Conservation (phyloP, 2,888 invertebrate genomes). For the Euplexia lucipara region DNA sequence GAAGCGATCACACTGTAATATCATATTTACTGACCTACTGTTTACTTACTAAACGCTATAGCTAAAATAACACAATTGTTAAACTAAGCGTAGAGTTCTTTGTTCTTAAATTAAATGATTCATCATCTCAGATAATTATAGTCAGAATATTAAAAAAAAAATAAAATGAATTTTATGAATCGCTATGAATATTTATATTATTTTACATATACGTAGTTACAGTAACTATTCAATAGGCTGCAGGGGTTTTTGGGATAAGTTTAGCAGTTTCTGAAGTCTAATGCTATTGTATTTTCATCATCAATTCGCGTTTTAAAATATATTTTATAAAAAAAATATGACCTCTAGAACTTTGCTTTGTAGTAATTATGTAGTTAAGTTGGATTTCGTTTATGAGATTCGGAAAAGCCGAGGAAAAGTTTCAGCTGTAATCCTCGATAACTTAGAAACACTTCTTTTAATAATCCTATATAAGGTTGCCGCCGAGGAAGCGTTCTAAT, state of each 20-base stretch:
- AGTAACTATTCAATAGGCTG: neutral
- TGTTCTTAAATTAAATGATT: constrained; percentile 23
- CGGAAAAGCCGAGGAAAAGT: constrained; percentile 21
- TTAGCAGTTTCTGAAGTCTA: neutral
- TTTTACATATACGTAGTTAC: neutral
- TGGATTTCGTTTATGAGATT: constrained; percentile 47
- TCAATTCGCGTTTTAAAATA: neutral
- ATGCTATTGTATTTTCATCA: neutral
- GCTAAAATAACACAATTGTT: constrained; percentile 27
- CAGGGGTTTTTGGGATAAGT: neutral
- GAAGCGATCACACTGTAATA: constrained; percentile 32
- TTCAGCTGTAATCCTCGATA: constrained; percentile 27
- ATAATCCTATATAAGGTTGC: constrained; percentile 16
- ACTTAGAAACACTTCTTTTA: constrained; percentile 25
- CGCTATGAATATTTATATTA: too few species aligned
- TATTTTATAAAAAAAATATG: neutral
- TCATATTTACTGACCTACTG: constrained; percentile 21
- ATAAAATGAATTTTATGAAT: too few species aligned
- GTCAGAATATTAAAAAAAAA: too few species aligned
- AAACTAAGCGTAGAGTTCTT: constrained; percentile 11
- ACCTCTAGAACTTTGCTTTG: constrained; percentile 9
- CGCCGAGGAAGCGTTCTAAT: constrained; percentile 17
- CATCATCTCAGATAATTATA: constrained; percentile 4
- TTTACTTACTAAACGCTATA: neutral
- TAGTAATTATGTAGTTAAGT: constrained; percentile 34